Base-by-base conservation (phyloP, 2,113 vertebrate genomes). In the Columbina picui region DNA sequence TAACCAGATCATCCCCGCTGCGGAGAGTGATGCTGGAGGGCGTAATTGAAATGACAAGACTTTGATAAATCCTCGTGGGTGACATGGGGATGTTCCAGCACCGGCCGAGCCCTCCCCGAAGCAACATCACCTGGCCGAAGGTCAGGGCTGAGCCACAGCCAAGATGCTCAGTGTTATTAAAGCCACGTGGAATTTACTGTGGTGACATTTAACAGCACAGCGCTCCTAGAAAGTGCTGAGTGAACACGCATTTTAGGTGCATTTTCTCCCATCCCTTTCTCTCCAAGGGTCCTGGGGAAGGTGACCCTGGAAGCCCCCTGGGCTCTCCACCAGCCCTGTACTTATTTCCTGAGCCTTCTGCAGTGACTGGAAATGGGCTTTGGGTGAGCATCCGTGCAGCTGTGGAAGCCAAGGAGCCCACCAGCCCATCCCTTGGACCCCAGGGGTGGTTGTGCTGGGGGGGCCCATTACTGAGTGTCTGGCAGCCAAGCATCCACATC, bases 41-140 rank as follows among this genome's bases (percentile, higher is more conserved):
- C 3, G 4, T 96, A 96, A 96, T 81, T 91, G 94, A 91, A 90
- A 76, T 91, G 91, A 95, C 93, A 94, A 74, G 88, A 82, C 76
- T 50, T 85, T 87, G 76, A 39, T 74, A 93, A 96, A 93, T 82
- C 93, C 90, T 12, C 2, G 34, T 4, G 45, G 90, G 77, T 87
- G 81, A 83, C 74, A 25, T 2, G 3, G 76, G 74, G 67, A 30
- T 79, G 57, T 34, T 47, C 22, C 74, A 25, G 74, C 63, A 2
- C 10, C n/a, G 15, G 61, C 55, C 0, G 0, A 84, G 76, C 68
- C 55, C 68, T 65, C 55, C 69, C 65, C 0, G 1, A 22, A 76
- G 82, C 78, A 30, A 34, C 45, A 5, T 57, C 59, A 29, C 36
- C 30, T 1, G 2, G 43, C 41, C 0, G 2, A 36, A 71, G 67